Percentiles rank a stretch among this genome's conserved stretches.
These are phyloP conservation scores for Lottia scabra DNA, from an alignment of 2,888 invertebrate genomes.

Conservation along the genomic window DNA sequence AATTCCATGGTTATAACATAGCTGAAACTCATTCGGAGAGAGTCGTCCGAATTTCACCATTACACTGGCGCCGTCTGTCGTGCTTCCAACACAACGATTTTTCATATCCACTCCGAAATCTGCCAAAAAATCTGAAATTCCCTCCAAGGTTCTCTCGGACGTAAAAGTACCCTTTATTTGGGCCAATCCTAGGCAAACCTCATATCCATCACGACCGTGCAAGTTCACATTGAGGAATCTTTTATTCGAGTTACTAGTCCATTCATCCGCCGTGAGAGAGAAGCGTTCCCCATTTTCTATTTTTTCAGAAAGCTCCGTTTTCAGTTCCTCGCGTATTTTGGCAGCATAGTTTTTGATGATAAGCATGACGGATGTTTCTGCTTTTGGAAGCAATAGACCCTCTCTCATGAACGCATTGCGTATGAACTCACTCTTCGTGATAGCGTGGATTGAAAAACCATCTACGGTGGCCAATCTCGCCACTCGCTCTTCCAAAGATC, in stretches of 20 bases:
- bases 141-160: too few species aligned
- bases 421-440: background rate
- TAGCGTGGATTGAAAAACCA: constrained; percentile 3
- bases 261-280: background rate
- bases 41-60: too few species aligned
- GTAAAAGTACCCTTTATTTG: too few species aligned
- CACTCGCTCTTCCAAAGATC: background rate
- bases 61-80: background rate
- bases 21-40: too few species aligned
- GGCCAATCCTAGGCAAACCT: too few species aligned
- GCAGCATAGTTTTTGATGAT: background rate
- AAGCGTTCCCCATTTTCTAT: background rate
- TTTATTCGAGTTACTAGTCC: background rate
- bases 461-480: background rate
- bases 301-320: too few species aligned
- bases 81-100: background rate
- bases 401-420: background rate
- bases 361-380: background rate
- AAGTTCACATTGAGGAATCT: background rate
- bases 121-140: too few species aligned
- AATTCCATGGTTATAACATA: background rate
- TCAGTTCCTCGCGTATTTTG: background rate
- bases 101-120: too few species aligned
- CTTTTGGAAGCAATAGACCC: background rate
- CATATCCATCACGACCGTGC: background rate